Base-by-base conservation (phyloP, 2,888 invertebrate species). In the Argyresthia goedartella region DNA sequence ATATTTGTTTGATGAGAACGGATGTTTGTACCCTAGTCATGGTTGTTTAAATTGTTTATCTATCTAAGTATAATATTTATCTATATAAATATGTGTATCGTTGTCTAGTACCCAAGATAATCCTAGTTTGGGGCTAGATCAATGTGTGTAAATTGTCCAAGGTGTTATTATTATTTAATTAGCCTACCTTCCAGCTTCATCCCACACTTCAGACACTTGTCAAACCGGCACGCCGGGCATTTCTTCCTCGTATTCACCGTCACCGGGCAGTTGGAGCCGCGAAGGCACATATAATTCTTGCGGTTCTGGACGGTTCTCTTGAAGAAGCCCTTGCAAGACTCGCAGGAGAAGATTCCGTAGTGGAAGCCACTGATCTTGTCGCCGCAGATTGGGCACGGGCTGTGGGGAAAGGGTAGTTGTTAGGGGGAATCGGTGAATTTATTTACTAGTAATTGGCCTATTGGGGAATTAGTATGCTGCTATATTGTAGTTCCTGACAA, bases 231-330 rank as follows among this genome's bases (percentile, higher is more conserved):
- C 2, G 98, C 97, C 0, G 98, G 98, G 68, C 98, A 98, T 76
- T 98, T 98, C 74, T 98, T 98, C 55, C 98, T 88, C 3, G 97
- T 98, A 1, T 95, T 93, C 42, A 97, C 95, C 8, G 95, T 95
- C 10, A 98, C 96, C 25, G 95, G 95, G 79, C 98, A 98, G 62
- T 92, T 92, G 0, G 95, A 95, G 1, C 97, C 96, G 33, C 96
- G 88, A 49, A 95, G 88, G 73, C 98, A 98, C 68, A 96, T 95
- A 81, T 98, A 98, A 75, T 96, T 96, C 87, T 98, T 98, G 61
- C 97, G 91, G 76, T 98, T 98, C 85, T 98, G 98, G n/a, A 98
- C 98, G 15, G 98, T 98, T 56, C 98, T 89, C 80, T 98, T 98
- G 88, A 98, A 98, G 87, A 98, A 98, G 1, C 98, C 98, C 80